A percentile compares a stretch with the other conserved stretches of the same genome.
phyloP scores from a whole-genome alignment of 1,140 invertebrate species.

The Drosophila albomicans region DNA sequence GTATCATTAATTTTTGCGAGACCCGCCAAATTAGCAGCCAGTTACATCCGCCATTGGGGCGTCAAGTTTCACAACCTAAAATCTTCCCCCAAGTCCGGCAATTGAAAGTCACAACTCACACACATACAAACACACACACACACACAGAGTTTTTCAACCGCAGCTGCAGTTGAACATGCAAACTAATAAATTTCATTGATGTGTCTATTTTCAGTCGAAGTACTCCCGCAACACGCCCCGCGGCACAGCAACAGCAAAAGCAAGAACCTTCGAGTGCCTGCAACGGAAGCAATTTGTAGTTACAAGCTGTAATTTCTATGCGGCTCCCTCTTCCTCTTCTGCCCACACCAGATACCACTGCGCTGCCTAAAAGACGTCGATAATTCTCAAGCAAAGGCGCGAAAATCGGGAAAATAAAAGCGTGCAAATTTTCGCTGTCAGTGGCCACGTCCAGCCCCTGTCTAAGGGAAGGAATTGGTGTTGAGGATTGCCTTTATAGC shows the following conservation, averaged over 20 bases:
- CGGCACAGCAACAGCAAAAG: neutral
- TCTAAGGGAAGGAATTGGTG: neutral
- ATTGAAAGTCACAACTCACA: conserved; percentile 60
- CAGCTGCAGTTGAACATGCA: conserved; percentile 80
- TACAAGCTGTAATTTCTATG: conserved; percentile 79
- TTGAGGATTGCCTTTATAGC: conserved; percentile 56
- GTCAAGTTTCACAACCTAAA: conserved; percentile 48
- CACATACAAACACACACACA: conserved; percentile 49
- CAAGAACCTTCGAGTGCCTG: conserved; percentile 65
- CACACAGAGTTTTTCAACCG: conserved; percentile 30
- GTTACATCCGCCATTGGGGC: conserved; percentile 61
- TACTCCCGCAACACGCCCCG: neutral
- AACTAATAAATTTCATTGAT: conserved; percentile 84
- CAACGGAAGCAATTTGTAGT: conserved; percentile 84
- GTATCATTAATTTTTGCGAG: conserved; percentile 54
- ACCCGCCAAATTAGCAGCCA: conserved; percentile 68
- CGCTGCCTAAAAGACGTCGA: conserved; percentile 76
- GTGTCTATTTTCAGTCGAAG: conserved; percentile 76
- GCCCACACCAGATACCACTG: neutral
- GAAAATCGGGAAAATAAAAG: conserved; percentile 63
- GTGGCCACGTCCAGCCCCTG: conserved; percentile 39
- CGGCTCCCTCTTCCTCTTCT: neutral
- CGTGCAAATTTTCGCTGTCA: conserved; percentile 78
- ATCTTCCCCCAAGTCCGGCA: conserved; percentile 61
- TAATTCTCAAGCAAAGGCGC: conserved; percentile 78